Base-by-base conservation (phyloP, 2,113 vertebrate genomes). In the Poeciliopsis turrubarensis region DNA sequence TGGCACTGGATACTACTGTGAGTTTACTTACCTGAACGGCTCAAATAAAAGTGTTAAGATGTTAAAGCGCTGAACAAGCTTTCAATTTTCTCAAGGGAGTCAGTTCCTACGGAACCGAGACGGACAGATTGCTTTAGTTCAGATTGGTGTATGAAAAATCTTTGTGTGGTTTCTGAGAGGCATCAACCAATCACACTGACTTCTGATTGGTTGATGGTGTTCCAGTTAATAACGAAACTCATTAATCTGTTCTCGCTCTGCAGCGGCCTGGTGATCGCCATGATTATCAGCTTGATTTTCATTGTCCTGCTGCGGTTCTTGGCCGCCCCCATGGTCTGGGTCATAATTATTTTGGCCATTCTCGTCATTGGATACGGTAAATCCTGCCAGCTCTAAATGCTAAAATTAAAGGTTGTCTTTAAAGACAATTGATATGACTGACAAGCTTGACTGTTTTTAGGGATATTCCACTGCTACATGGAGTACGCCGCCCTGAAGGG, bases 1-100 rank as follows among this genome's bases (percentile, higher is more conserved):
- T 99, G 98, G 98, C 95, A 97, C 89, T 99, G 97, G 97, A 98
- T 99, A 57, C 83, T 98, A 62, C 94, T 97, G 98, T 99, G 90
- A 95, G 94, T 71, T 31, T 60, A 5, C 14, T 41, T 3, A n/a
- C 12, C 34, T 63, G 30, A 60, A 71, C 63, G 39, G 10, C 29
- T 19, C 25, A 29, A 7, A 13, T 17, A 27, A 15, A 44, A 41
- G 14, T 27, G 26, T 66, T 44, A 0, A 0, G 8, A 5, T 47
- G 5, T 19, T 47, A 47, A 47, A 47, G 14, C 44, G 6, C 17
- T 47, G 44, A 47, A 47, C 17, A 47, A 5, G 14, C 4, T 47
- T 47, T 47, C 17, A 19, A 1, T 19, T 66, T 41, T 14, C 39
- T 41, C 26, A 66, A 27, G 26, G 14, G 11, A 57, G 11, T 57